Evolutionary conservation across 2,888 invertebrate genomes (phyloP).

Genomic region (Plebejus argus): DNA sequence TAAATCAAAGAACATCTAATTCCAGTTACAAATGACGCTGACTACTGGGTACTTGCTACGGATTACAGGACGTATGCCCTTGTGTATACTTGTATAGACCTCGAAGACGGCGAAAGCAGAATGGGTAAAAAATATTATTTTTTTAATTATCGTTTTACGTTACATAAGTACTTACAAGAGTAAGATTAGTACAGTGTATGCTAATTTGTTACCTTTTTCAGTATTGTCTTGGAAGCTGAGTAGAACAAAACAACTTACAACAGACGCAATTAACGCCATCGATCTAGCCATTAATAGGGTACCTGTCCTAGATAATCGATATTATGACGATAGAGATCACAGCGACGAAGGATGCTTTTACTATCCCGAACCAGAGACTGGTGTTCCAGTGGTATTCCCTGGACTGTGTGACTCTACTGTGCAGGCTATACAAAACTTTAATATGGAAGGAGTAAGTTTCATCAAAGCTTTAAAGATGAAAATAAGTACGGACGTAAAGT

Average conservation of each 20-base stretch:
- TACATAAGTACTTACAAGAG: neutral
- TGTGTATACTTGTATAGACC: constrained; percentile 82
- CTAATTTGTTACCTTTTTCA: constrained; percentile 41
- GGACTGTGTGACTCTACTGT: constrained; percentile 60
- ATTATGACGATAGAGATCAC: constrained; percentile 54
- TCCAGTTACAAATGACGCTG: constrained; percentile 51
- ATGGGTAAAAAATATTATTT: constrained; percentile 50
- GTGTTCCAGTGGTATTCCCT: constrained; percentile 56
- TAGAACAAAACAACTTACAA: constrained; percentile 50
- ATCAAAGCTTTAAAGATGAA: neutral
- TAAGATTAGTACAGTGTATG: neutral
- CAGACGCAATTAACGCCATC: constrained; percentile 34
- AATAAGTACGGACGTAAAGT: neutral
- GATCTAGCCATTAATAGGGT: constrained; percentile 45
- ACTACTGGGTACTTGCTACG: constrained; percentile 83
- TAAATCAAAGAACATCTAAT: constrained; percentile 20
- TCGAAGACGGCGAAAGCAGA: constrained; percentile 47
- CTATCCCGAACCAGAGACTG: constrained; percentile 54
- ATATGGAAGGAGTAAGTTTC: constrained; percentile 48
- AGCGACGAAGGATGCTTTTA: constrained; percentile 60
- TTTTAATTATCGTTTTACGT: neutral
- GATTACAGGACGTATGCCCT: constrained; percentile 83
- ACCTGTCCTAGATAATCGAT: constrained; percentile 53
- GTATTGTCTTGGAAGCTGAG: constrained; percentile 65
- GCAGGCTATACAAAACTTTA: constrained; percentile 51